Base-by-base conservation (phyloP, 2,888 invertebrate species). In the Clostera curtula region DNA sequence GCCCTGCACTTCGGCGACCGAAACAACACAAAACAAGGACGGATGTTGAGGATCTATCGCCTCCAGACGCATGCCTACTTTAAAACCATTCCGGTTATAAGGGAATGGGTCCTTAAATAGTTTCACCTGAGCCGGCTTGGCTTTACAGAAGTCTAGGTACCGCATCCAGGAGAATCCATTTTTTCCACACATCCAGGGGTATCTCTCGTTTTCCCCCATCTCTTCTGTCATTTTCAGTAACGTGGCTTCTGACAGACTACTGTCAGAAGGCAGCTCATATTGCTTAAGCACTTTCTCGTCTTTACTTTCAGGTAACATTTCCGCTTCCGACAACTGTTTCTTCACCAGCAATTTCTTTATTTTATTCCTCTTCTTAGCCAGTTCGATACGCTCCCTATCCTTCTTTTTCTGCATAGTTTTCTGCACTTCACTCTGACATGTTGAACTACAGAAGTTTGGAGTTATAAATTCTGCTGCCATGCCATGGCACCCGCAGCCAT, bases 1-100 rank as follows among this genome's bases (percentile, higher is more conserved):
- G 1, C 96, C 96, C 58, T 87, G 86, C 36, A 93, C 89, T 66
- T 94, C 93, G 1, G 90, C 89, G 12, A 97, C 91, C 1, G 92
- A 92, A 27, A 95, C 88, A 12, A 96, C 95, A 64, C 96, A 96
- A 65, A 95, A 95, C 34, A 93, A 79, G 0, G 94, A 91, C 30
- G 95, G 96, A 69, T 96, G 94, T 54, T 91, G 90, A 0, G 97
- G 97, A 77, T 98, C 97, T 21, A 97, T 92, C 2, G 95, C 97
- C 80, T 97, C 97, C 49, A 97, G 64, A 53, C 94, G 92, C 94
- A 96, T 95, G 2, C 95, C 95, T 19, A 91, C 87, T 58, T 90
- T 89, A 54, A 93, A 93, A 13, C 87, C 86, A 72, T 95, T 95
- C 38, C 91, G 88, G 3, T 80, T 86, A 44, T 88, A 88, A 0